Base-by-base conservation (phyloP, 2,113 vertebrate species). In the Microcebus ravelobensis region DNA sequence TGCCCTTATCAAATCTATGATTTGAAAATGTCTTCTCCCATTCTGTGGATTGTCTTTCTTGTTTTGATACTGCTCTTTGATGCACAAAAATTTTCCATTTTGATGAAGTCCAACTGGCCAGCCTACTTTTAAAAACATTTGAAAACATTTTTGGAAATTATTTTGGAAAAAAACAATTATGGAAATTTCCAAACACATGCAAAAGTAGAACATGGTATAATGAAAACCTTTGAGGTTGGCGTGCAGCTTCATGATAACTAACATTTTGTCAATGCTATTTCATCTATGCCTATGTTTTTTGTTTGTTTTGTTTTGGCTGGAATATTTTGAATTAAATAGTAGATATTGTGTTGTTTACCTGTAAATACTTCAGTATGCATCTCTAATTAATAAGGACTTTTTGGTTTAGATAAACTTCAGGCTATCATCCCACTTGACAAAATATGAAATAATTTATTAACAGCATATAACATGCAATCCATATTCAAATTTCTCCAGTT, bases 321-420 rank as follows among this genome's bases (percentile, higher is more conserved):
- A 79, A 89, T 84, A 55, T 90, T 74, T 76, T 83, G 67, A 94
- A 82, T 36, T 55, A 92, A 88, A 87, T 27, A 95, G 76, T 21
- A 45, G 29, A 70, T 42, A 42, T 74, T 52, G 21, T 83, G 61
- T 85, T 13, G 2, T 82, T 91, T 73, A 87, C 21, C 84, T 92
- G 10, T 57, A 77, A 94, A 70, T 83, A 83, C 7, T 76, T 83
- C 27, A 61, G 15, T 17, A 59, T 27, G 52, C n/a, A 50, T 87
- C 59, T 61, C 39, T 85, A 71, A 71, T 31, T 6, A 45, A 87
- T 65, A 94, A 79, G 10, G 36, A 86, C 65, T 17, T 85, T 89
- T 89, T 85, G 29, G 91, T 52, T 80, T 93, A 74, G 11, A 17
- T 81, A 94, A 80, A 80, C 17, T 65, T 29, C 42, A 61, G 59